Evolutionary conservation across 2,113 vertebrate species (phyloP), one percentile per base, ranked within the genome.

Genomic region (Cnemophilus loriae): DNA sequence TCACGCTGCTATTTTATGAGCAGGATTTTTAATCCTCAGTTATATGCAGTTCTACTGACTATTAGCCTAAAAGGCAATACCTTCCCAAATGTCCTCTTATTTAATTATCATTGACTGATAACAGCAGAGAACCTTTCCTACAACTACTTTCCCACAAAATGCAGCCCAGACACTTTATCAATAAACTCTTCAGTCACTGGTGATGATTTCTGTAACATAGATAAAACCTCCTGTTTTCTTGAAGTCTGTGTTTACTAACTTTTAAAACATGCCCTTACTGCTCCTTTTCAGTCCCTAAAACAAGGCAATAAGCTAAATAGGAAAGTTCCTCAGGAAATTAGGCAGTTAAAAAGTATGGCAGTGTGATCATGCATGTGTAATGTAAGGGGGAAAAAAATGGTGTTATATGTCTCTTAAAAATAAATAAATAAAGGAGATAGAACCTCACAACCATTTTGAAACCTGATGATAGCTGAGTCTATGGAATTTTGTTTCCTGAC

Each of bases 301-400:
- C 19, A 77, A 56, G 39, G n/a, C 21, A 67, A 10, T 46, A 83
- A 63, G 42, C 5, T 86, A 52, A 94, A 80, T 2, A 37, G 4
- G 15, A 57, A 80, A 67, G 53, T 30, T 59, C 37, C 56, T 77
- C 24, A n/a, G 56, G 63, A 77, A 68, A 75, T 41, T 5, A 70
- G n/a, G 15, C 19, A 59, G 28, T 52, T 74, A 15, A 74, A 26
- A 81, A 70, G 24, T 77, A 84, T 9, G 30, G 57, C 22, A 55
- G 8, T 7, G 3, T 30, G 37, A 65, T 24, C 19, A 30, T 26
- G 32, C 27, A n/a, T 22, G 49, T 30, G 37, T 39, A 94, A 70
- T 2, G 0, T 30, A 28, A 0, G 33, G 32, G 32, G 1, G 4
- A 9, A 67, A 65, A 65, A 73, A 83, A 64, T 0, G 0, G 11